These are phyloP conservation scores for Tinea semifulvella DNA, from an alignment of 2,888 invertebrate species.

Conservation along the genomic window DNA sequence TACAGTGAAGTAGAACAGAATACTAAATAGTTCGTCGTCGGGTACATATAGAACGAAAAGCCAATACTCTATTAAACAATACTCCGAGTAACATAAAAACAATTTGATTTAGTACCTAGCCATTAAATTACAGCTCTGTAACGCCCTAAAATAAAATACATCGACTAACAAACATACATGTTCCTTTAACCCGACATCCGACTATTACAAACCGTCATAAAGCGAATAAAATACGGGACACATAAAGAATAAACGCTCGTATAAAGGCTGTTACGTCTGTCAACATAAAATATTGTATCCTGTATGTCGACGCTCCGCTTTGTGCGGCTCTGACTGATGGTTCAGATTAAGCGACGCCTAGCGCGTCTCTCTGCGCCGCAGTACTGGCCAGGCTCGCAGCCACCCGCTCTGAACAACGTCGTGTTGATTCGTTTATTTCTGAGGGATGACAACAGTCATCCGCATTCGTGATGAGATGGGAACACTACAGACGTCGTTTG, in stretches of 20 bases:
- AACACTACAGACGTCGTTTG: constrained; percentile 10
- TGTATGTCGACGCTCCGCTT: constrained; percentile 26
- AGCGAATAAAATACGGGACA: constrained; percentile 66
- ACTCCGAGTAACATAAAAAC: constrained; percentile 15
- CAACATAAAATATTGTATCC: constrained; percentile 67
- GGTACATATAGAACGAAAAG: too few species aligned
- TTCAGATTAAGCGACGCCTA: constrained; percentile 8
- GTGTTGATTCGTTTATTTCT: constrained; percentile 13
- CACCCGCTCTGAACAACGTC: constrained; percentile 1
- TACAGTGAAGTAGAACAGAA: too few species aligned
- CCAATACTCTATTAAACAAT: constrained; percentile 14
- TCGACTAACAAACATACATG: constrained; percentile 56
- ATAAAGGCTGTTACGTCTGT: constrained; percentile 66
- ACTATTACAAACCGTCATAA: constrained; percentile 64
- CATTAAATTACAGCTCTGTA: constrained; percentile 65
- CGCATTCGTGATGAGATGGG: constrained; percentile 1
- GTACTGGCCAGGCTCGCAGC: not conserved
- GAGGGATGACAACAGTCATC: constrained; percentile 1
- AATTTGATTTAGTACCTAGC: constrained; percentile 29
- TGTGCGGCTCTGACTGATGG: constrained; percentile 9
- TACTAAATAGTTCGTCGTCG: too few species aligned
- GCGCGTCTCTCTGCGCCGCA: not conserved
- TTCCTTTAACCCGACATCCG: constrained; percentile 45
- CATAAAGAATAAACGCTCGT: constrained; percentile 64
- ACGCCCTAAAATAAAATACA: constrained; percentile 64